Conservation (phyloP, 2,888 invertebrate genomes). For the Erebia ligea region DNA sequence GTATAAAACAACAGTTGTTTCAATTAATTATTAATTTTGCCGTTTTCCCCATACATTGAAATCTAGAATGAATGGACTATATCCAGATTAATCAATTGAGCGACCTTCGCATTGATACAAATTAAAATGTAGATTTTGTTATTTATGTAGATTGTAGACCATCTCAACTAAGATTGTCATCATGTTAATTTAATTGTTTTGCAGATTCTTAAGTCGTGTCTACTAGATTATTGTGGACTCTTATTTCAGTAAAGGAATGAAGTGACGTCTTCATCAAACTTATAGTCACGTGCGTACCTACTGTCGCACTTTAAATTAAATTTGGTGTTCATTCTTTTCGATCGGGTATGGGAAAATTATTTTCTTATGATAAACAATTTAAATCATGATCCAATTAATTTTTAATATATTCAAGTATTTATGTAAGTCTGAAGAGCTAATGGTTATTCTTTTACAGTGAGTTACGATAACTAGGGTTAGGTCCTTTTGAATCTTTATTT, state of each 20-base stretch:
- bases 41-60: no score
- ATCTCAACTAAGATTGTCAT: conserved; percentile 1
- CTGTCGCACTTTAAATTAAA: neutral
- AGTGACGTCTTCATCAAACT: neutral
- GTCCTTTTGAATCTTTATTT: neutral
- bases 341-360: no score
- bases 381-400: no score
- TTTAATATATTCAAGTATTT: no score
- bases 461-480: neutral
- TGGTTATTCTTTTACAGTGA: neutral
- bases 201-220: neutral
- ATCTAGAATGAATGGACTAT: no score
- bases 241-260: neutral
- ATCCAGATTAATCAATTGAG: conserved; percentile 18
- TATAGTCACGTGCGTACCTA: neutral
- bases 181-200: neutral
- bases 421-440: no score
- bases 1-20: no score
- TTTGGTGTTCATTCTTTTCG: neutral
- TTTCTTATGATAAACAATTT: no score
- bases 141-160: neutral
- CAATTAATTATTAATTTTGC: no score
- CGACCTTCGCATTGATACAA: conserved; percentile 12
- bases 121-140: conserved; percentile 8
- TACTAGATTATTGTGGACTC: neutral